Percentiles rank a stretch among this genome's conserved stretches.
These are phyloP conservation scores for Gymnocephalus cernua DNA, from an alignment of 2,113 vertebrate genomes.

Conservation along the genomic window DNA sequence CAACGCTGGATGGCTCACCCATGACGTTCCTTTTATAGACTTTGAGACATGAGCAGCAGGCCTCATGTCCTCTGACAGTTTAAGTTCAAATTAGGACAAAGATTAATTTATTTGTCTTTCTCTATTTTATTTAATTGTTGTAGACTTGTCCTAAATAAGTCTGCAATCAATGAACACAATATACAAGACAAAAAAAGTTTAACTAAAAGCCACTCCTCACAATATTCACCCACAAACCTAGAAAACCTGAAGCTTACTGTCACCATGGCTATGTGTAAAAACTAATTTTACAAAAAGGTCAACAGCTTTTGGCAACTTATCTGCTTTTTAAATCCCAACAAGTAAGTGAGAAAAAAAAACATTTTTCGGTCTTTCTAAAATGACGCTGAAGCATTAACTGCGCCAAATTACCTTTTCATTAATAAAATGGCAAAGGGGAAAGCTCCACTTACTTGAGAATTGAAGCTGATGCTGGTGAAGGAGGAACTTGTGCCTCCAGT, in stretches of 20 bases:
- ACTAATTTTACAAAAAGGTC: background rate
- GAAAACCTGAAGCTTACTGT: background rate
- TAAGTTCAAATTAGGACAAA: constrained; percentile 17
- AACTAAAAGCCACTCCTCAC: background rate
- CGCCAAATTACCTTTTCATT: background rate
- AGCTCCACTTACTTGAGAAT: constrained; percentile 74
- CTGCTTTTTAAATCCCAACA: background rate
- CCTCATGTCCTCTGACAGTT: constrained; percentile 60
- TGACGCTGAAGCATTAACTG: background rate
- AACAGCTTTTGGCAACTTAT: background rate
- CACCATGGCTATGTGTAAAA: background rate
- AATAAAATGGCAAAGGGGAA: background rate
- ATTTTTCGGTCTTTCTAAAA: constrained; percentile 6
- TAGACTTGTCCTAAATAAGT: background rate
- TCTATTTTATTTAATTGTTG: background rate
- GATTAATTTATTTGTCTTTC: background rate
- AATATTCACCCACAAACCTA: background rate
- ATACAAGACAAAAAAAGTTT: background rate
- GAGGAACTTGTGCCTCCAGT: constrained; percentile 80
- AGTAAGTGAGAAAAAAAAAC: background rate
- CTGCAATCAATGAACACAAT: background rate
- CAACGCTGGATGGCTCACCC: constrained; percentile 76
- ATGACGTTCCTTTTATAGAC: constrained; percentile 94
- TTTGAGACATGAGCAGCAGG: constrained; percentile 74
- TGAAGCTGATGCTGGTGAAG: constrained; percentile 75